Evolutionary conservation across 2,113 vertebrate genomes (phyloP).

Genomic region (Clarias gariepinus): DNA sequence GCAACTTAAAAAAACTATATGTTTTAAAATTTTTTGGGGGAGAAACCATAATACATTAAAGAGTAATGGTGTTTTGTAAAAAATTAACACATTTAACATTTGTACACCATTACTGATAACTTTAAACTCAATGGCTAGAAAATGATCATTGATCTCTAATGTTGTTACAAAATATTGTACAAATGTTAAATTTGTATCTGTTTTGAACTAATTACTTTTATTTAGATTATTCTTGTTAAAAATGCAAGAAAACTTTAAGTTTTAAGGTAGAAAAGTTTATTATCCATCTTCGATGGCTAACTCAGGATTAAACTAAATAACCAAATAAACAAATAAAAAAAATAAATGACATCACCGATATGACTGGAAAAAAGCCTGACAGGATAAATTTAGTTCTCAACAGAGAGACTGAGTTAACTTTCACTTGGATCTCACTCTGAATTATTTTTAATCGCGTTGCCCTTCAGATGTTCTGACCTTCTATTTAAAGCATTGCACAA

Average conservation of each 20-base stretch:
- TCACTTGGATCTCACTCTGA: constrained; percentile 13
- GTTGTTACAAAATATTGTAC: too few relatives aligned
- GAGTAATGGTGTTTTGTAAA: too few relatives aligned
- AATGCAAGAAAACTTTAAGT: not conserved
- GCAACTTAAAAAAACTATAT: too few relatives aligned
- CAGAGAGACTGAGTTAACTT: constrained; percentile 16
- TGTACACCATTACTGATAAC: too few relatives aligned
- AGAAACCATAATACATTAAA: too few relatives aligned
- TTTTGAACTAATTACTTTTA: too few relatives aligned
- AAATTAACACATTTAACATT: too few relatives aligned
- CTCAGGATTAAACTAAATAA: not conserved
- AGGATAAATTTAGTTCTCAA: constrained; percentile 7
- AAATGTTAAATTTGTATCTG: too few relatives aligned
- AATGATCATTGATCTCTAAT: too few relatives aligned
- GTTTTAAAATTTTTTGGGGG: not conserved
- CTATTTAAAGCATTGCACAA: not conserved
- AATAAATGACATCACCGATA: constrained; percentile 9
- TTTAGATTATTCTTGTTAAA: not conserved
- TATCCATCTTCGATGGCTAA: not conserved
- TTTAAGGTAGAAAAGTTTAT: not conserved
- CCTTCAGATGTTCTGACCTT: not conserved
- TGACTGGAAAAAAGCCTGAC: constrained; percentile 6
- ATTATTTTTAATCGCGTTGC: constrained; percentile 9
- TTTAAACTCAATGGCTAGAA: too few relatives aligned
- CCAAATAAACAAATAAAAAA: not conserved